These are phyloP conservation scores for Crocidura indochinensis DNA, from an alignment of 2,797 vertebrate species.

Conservation along the genomic window DNA sequence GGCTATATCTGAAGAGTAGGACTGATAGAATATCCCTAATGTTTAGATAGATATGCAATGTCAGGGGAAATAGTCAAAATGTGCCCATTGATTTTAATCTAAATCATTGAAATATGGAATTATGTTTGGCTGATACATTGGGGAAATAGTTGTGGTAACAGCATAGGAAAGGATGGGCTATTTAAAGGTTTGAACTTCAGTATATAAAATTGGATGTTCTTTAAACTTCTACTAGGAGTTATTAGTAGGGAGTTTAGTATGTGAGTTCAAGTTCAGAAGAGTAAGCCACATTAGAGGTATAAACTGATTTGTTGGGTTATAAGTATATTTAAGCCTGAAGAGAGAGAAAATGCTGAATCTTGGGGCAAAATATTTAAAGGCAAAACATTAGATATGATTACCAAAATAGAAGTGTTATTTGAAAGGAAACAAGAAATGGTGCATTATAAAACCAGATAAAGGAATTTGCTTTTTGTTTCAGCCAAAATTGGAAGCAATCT, in stretches of 20 bases:
- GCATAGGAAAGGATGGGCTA: not conserved
- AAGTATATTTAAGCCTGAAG: slow-evolving; percentile 52
- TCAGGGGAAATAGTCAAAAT: too few species aligned
- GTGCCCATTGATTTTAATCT: too few species aligned
- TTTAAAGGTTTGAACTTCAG: slow-evolving; percentile 43
- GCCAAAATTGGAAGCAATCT: not conserved
- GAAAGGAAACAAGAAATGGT: not conserved
- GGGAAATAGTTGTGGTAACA: not conserved
- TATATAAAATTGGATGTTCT: slow-evolving; percentile 55
- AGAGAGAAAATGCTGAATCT: not conserved
- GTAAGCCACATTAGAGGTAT: not conserved
- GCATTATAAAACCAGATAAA: slow-evolving; percentile 13
- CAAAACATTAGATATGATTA: slow-evolving; percentile 11
- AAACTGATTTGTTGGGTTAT: slow-evolving; percentile 6
- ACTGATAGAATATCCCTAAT: slow-evolving; percentile 35
- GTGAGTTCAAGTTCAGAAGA: not conserved
- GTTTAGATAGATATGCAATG: too few species aligned
- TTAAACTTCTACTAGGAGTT: slow-evolving; percentile 21
- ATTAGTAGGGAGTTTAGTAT: slow-evolving; percentile 31
- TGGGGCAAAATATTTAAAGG: slow-evolving; percentile 28
- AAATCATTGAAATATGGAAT: too few species aligned
- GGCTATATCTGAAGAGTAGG: slow-evolving; percentile 25
- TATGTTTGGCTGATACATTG: not conserved
- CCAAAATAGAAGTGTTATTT: slow-evolving; percentile 14
- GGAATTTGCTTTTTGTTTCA: not conserved